These are phyloP conservation scores for Brachyalestes nurse DNA, from an alignment of 2,797 vertebrate species.

Conservation along the genomic window DNA sequence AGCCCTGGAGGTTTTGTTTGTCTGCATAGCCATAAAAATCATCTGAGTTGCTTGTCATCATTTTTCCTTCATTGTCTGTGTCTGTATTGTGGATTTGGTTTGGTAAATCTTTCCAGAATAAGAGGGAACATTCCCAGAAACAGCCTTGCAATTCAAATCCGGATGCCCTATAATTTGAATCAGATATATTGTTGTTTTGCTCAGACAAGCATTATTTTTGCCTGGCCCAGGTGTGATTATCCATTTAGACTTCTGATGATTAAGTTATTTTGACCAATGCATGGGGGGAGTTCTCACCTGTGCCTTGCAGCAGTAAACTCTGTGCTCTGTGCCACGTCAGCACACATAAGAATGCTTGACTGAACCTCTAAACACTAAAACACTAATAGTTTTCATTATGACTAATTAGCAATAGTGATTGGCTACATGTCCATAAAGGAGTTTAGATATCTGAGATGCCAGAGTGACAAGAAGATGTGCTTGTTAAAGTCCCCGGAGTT, in stretches of 20 bases:
- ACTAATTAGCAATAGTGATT: not conserved
- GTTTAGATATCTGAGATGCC: not conserved
- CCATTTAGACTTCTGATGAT: slow-evolving; percentile 3
- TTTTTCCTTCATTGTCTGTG: slow-evolving; percentile 4
- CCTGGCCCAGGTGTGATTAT: slow-evolving; percentile 33
- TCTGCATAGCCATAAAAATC: slow-evolving; percentile 25
- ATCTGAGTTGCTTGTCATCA: slow-evolving; percentile 24
- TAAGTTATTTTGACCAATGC: slow-evolving; percentile 8
- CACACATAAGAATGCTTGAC: not conserved
- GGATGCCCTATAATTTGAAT: slow-evolving; percentile 12
- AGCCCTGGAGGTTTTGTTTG: slow-evolving; percentile 27
- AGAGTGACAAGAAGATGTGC: not conserved
- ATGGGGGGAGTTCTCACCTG: not conserved
- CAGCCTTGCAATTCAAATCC: slow-evolving; percentile 11
- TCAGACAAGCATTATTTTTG: slow-evolving; percentile 3
- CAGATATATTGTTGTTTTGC: slow-evolving; percentile 4
- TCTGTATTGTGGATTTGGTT: slow-evolving; percentile 10
- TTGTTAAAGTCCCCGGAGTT: not conserved
- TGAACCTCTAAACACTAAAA: not conserved
- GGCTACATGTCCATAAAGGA: not conserved
- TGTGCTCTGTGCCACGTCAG: not conserved
- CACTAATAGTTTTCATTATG: not conserved
- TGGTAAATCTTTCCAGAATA: slow-evolving; percentile 24
- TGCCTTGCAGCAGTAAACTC: not conserved
- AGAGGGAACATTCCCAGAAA: slow-evolving; percentile 27